Evolutionary conservation across 2,888 invertebrate genomes (phyloP).

Genomic region (Prenolepis imparis): DNA sequence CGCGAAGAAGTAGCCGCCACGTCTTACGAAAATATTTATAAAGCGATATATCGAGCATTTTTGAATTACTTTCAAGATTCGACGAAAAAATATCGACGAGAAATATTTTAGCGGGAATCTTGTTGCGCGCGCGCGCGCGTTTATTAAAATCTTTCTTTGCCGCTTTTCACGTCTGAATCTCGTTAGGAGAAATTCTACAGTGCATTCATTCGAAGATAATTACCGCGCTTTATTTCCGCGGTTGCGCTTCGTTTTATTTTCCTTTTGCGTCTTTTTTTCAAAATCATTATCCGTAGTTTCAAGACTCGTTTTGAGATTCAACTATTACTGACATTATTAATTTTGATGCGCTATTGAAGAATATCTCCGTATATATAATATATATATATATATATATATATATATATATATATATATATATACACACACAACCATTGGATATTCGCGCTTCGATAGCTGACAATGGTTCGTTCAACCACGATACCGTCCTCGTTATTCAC

Average conservation of each 20-base stretch:
- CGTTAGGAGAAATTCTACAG: neutral
- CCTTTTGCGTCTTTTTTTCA: neutral
- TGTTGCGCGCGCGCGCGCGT: neutral
- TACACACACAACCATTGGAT: neutral
- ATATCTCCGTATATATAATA: conserved; percentile 5
- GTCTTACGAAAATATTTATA: conserved; percentile 69
- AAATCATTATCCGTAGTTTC: conserved; percentile 4
- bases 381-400: too few species aligned
- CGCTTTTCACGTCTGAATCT: neutral
- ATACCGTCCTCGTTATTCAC: conserved; percentile 48
- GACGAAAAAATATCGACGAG: conserved; percentile 37
- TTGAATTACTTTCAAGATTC: conserved; percentile 25
- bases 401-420: too few species aligned
- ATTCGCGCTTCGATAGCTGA: conserved; percentile 38
- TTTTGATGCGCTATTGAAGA: conserved; percentile 3
- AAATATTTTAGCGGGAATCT: conserved; percentile 45
- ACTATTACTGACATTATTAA: conserved; percentile 13
- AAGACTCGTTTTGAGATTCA: neutral
- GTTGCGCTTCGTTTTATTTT: neutral
- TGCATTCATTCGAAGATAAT: conserved; percentile 22
- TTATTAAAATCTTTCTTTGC: conserved; percentile 39
- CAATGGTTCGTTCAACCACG: conserved; percentile 44
- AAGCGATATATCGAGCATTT: conserved; percentile 53
- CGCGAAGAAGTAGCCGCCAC: conserved; percentile 36
- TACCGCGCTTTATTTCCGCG: conserved; percentile 9